phyloP scores from a whole-genome alignment of 2,797 vertebrate species.

The Leptoclinus maculatus region DNA sequence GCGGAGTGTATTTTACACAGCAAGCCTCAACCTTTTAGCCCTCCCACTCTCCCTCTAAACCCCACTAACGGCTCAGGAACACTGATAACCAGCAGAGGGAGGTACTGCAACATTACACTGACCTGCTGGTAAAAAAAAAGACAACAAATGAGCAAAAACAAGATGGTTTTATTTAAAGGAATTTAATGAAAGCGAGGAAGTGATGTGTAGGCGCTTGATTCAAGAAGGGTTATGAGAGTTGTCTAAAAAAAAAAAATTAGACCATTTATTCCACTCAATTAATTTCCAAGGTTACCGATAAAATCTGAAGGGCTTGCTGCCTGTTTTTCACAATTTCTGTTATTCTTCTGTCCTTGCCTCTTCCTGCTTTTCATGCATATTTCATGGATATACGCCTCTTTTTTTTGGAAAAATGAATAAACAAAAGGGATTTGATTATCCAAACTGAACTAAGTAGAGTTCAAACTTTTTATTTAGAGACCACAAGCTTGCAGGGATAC shows the following conservation, averaged over 20 bases:
- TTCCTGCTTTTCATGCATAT: slow-evolving; percentile 58
- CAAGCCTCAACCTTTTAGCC: too few species aligned
- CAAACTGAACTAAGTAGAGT: slow-evolving; percentile 29
- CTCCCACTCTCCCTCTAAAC: not conserved
- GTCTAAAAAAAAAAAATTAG: slow-evolving; percentile 1
- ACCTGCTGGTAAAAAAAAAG: not conserved
- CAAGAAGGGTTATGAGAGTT: not conserved
- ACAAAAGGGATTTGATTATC: slow-evolving; percentile 59
- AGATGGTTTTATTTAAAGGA: not conserved
- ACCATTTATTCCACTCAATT: slow-evolving; percentile 7
- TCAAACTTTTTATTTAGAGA: slow-evolving; percentile 30
- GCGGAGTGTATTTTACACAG: not conserved
- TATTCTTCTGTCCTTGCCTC: slow-evolving; percentile 13
- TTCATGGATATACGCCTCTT: slow-evolving; percentile 49
- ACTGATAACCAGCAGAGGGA: slow-evolving; percentile 2
- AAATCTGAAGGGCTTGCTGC: slow-evolving; percentile 4
- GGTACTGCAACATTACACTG: not conserved
- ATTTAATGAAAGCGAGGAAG: too few species aligned
- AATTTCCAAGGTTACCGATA: slow-evolving; percentile 29
- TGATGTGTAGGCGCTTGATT: not conserved
- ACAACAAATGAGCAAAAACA: not conserved
- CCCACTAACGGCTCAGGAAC: not conserved
- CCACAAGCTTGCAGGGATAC: slow-evolving; percentile 8
- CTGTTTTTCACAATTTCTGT: not conserved
- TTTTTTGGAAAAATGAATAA: slow-evolving; percentile 65